Percentiles rank a stretch among this genome's conserved stretches.
Conservation (phyloP, 1,140 invertebrate genomes). For the Drosophila persimilis region DNA sequence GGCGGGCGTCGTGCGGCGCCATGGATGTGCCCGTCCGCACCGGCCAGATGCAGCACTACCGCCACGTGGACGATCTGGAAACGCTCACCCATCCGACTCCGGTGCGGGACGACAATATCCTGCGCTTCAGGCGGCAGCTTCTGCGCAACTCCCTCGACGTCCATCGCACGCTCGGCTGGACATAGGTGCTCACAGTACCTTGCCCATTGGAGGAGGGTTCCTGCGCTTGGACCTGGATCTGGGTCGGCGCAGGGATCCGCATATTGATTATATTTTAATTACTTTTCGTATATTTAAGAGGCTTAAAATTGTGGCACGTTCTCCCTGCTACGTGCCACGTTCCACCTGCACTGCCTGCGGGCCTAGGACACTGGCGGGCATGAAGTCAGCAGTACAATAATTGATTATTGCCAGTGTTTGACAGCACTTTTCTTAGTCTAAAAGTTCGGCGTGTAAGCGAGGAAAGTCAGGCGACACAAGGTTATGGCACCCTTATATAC, state of each 20-base stretch:
- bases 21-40: slow-evolving; percentile 89
- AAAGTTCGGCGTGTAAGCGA: slow-evolving; percentile 4
- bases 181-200: neutral
- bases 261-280: slow-evolving; percentile 64
- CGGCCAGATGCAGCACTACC: slow-evolving; percentile 95
- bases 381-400: slow-evolving; percentile 47
- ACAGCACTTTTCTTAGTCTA: slow-evolving; percentile 19
- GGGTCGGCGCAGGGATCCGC: too few relatives aligned
- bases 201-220: too few relatives aligned
- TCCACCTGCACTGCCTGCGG: neutral
- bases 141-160: slow-evolving; percentile 12
- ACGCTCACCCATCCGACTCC: slow-evolving; percentile 22
- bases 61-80: slow-evolving; percentile 85
- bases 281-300: slow-evolving; percentile 52
- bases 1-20: slow-evolving; percentile 90
- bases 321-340: slow-evolving; percentile 30
- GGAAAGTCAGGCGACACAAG: neutral
- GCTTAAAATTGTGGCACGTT: slow-evolving; percentile 35
- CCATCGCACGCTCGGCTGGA: slow-evolving; percentile 32
- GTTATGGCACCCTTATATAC: too few relatives aligned
- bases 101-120: slow-evolving; percentile 48
- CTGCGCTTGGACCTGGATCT: too few relatives aligned
- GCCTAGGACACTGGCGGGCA: too few relatives aligned
- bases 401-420: slow-evolving; percentile 28
- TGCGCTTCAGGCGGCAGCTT: slow-evolving; percentile 51